A percentile compares a stretch with the other conserved stretches of the same genome.
Evolutionary conservation across 2,888 invertebrate genomes (phyloP).

Genomic region (Diploptera punctata): DNA sequence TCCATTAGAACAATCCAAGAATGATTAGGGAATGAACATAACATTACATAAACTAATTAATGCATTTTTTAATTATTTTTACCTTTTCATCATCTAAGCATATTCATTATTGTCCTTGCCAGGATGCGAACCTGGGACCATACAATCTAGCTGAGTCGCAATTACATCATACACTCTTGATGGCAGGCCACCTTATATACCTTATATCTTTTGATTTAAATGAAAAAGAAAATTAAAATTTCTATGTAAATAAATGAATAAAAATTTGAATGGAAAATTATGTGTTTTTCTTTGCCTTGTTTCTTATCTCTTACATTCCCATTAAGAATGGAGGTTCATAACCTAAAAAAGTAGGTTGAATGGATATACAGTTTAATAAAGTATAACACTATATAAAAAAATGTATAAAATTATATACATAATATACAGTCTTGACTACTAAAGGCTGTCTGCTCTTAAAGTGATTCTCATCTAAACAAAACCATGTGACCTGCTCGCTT

Average conservation of each 20-base stretch:
- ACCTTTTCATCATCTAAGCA: neutral
- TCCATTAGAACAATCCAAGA: neutral
- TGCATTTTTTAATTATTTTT: slow-evolving; percentile 7
- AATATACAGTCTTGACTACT: too few relatives aligned
- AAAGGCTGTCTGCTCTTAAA: too few relatives aligned
- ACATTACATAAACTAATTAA: neutral
- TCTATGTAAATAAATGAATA: slow-evolving; percentile 22
- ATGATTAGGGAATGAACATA: neutral
- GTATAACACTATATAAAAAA: too few relatives aligned
- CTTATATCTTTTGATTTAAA: slow-evolving; percentile 12
- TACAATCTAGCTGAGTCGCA: slow-evolving; percentile 13
- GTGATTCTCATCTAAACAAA: too few relatives aligned
- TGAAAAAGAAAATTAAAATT: slow-evolving; percentile 9
- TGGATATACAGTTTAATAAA: too few relatives aligned
- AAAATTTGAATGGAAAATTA: neutral
- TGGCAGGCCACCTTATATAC: slow-evolving; percentile 19
- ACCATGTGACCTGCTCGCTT: too few relatives aligned
- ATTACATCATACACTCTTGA: neutral
- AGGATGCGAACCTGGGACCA: slow-evolving; percentile 20
- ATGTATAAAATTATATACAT: too few relatives aligned
- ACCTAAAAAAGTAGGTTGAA: too few relatives aligned
- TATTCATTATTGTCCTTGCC: neutral
- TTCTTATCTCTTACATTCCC: neutral
- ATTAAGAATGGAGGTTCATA: neutral
- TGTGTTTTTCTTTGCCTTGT: neutral